Conservation (phyloP, 2,888 invertebrate species). For the Allophyes oxyacanthae region DNA sequence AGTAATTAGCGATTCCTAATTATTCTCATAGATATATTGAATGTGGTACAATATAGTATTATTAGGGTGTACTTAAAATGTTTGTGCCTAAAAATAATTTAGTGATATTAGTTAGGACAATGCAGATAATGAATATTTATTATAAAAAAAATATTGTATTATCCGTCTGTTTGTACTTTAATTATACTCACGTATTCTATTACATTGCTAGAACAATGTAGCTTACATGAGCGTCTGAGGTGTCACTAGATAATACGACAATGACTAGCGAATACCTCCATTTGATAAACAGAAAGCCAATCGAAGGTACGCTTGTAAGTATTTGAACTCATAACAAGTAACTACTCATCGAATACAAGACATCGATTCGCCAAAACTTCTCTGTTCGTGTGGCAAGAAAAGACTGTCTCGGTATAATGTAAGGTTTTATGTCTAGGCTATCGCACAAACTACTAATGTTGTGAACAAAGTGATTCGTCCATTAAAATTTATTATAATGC, state of each 20-base stretch:
- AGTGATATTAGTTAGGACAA: slow-evolving; percentile 51
- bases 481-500: slow-evolving; percentile 24
- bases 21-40: slow-evolving; percentile 39
- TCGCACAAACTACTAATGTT: slow-evolving; percentile 37
- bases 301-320: too few species aligned
- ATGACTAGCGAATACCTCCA: background rate
- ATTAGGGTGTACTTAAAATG: slow-evolving; percentile 72
- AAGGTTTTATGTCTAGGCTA: slow-evolving; percentile 16
- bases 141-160: slow-evolving; percentile 34
- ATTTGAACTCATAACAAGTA: too few species aligned
- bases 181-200: slow-evolving; percentile 18
- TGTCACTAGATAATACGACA: background rate
- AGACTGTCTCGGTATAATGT: background rate
- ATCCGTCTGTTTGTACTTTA: slow-evolving; percentile 38
- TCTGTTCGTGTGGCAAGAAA: background rate
- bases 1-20: slow-evolving; percentile 38
- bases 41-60: slow-evolving; percentile 68
- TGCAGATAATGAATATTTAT: slow-evolving; percentile 47
- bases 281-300: too few species aligned
- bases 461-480: slow-evolving; percentile 39
- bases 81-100: slow-evolving; percentile 59
- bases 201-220: slow-evolving; percentile 7
- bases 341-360: too few species aligned
- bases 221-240: slow-evolving; percentile 3
- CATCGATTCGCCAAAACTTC: background rate